Evolutionary conservation across 2,797 vertebrate species (phyloP).

Genomic region (Balearica regulorum): DNA sequence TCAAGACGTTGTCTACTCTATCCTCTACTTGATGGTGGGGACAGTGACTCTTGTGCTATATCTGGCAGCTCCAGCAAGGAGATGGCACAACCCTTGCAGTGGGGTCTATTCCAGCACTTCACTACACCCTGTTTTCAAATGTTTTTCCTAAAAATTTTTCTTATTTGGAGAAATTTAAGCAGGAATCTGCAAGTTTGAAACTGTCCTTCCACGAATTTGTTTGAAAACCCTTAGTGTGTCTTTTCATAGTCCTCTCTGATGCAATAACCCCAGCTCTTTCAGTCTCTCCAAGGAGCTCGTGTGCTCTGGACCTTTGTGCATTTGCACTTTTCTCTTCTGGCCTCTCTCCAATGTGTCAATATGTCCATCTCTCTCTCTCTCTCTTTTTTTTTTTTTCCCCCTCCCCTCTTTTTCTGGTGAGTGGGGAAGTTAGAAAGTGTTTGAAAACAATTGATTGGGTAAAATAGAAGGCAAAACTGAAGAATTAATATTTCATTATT

Average conservation of each 20-base stretch:
- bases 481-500: neutral
- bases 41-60: neutral
- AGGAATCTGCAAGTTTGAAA: neutral
- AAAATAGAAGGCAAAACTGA: neutral
- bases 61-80: neutral
- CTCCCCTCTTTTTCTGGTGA: neutral
- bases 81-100: too few relatives aligned
- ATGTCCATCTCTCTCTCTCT: neutral
- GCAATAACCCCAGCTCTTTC: neutral
- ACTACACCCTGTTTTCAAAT: neutral
- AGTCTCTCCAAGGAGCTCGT: neutral
- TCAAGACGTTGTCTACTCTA: neutral
- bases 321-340: neutral
- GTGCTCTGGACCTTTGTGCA: neutral
- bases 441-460: neutral
- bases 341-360: neutral
- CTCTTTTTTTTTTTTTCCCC: too few relatives aligned
- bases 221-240: neutral
- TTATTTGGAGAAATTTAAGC: neutral
- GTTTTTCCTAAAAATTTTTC: neutral
- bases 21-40: neutral
- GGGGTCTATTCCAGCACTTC: neutral
- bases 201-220: neutral
- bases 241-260: neutral
- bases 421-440: neutral